phyloP scores from a whole-genome alignment of 2,113 vertebrate genomes.

The Leucopsar rothschildi region DNA sequence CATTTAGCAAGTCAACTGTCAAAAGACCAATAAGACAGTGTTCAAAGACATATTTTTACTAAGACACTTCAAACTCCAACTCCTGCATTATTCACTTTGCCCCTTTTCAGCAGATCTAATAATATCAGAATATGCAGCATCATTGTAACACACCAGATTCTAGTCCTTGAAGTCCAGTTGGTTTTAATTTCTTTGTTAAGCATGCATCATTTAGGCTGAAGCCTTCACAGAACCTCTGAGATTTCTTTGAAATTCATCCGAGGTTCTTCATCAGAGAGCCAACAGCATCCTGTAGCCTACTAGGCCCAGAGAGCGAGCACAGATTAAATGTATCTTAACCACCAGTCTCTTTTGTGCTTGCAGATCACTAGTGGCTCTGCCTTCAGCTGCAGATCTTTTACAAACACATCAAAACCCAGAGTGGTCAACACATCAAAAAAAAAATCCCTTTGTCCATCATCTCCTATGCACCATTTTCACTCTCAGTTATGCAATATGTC shows the following conservation, averaged over 20 bases:
- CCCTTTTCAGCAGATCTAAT: background rate
- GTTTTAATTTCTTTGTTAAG: background rate
- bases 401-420: background rate
- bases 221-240: background rate
- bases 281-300: background rate
- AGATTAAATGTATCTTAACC: fast-evolving
- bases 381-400: background rate
- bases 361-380: background rate
- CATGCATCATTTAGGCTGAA: background rate
- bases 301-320: background rate
- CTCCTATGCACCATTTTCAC: background rate
- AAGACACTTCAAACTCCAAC: background rate
- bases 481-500: background rate
- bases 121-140: background rate
- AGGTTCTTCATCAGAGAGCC: background rate
- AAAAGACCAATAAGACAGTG: background rate
- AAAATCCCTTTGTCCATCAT: background rate
- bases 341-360: background rate
- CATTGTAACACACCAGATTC: background rate
- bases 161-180: background rate
- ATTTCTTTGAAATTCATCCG: background rate
- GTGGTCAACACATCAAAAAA: background rate
- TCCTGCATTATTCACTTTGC: background rate
- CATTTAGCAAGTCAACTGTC: background rate
- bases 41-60: background rate